Conservation (phyloP, 30 jellyfish, hydroid and myxozoan genomes). For the Haliclystus octoradiatus region DNA sequence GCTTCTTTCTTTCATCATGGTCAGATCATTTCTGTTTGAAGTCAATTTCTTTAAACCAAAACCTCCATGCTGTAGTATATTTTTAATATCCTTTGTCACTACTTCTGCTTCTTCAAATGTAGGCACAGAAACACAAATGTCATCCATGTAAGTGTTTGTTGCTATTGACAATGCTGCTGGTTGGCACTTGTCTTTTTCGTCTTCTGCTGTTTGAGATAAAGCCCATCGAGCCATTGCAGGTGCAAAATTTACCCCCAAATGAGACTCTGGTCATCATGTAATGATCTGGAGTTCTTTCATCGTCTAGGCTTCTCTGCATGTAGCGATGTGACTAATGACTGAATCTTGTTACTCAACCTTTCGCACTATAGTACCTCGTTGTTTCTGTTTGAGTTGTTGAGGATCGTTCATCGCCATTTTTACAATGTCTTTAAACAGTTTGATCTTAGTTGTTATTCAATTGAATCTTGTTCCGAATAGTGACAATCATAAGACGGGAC, state of each 20-base stretch:
- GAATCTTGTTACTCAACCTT: conserved; percentile 27
- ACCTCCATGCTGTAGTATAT: conserved; percentile 42
- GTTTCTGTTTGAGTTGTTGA: no score
- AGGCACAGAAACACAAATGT: conserved; percentile 39
- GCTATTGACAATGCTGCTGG: conserved; percentile 33
- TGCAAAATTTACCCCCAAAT: conserved; percentile 45
- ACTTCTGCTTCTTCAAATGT: conserved; percentile 38
- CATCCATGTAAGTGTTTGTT: conserved; percentile 47
- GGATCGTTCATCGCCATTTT: no score
- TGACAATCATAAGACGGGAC: no score
- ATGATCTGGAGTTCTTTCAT: conserved; percentile 22
- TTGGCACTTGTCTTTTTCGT: conserved; percentile 13
- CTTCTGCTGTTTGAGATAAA: conserved; percentile 38
- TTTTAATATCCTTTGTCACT: conserved; percentile 28
- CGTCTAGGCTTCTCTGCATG: conserved; percentile 36
- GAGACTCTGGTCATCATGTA: conserved; percentile 23
- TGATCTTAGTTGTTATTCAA: no score
- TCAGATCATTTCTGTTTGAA: no score
- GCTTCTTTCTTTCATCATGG: no score
- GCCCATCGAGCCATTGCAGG: conserved; percentile 48
- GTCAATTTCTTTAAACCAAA: conserved; percentile 47
- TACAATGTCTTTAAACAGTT: no score
- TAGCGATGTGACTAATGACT: conserved; percentile 49
- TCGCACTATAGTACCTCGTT: no score
- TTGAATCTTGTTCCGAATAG: no score